Evolutionary conservation across 2,113 vertebrate species (phyloP), one percentile per base, ranked within the genome.

Genomic region (Corythornis madagascariensis): DNA sequence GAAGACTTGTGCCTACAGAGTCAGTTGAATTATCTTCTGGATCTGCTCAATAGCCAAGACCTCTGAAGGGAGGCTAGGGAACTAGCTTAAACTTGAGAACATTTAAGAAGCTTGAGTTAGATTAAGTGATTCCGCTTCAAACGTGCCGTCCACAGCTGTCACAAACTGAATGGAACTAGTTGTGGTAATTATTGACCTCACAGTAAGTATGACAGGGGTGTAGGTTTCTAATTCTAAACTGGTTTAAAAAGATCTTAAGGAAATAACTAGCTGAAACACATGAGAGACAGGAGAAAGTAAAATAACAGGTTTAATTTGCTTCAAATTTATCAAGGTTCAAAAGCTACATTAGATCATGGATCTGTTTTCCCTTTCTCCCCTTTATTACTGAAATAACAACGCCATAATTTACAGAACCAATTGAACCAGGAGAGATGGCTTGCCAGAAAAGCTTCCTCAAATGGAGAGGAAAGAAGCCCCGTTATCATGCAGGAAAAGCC

Each of bases 351-450:
- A 4, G 11, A 55, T 79, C 50, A 60, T 11, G 76, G 50, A 52
- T 70, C n/a, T 86, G 16, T 71, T 83, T 79, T 40, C 66, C 61
- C 4, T 60, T 92, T 89, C 48, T 86, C 11, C n/a, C 42, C 31
- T 63, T 6, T 48, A 10, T 56, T 57, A 85, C 69, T 88, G 33
- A 90, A 92, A 61, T 57, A 83, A 72, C 28, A 70, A 52, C 52
- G n/a, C 91, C 29, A 52, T 83, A 52, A 95, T 86, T 96, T 93
- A 75, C 96, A 98, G 98, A 97, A 96, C 87, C 96, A 97, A 2
- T 48, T 97, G 89, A 97, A 93, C 90, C 93, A 88, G 85, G 95
- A 98, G 97, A 98, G 98, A 96, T 97, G 96, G 61, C 96, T 96
- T 91, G 74, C 86, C 88, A 98, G 97, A 78, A 97, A 93, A 94